Evolutionary conservation across 2,888 invertebrate genomes (phyloP).

Genomic region (Lepidocyrtoides sp.): DNA sequence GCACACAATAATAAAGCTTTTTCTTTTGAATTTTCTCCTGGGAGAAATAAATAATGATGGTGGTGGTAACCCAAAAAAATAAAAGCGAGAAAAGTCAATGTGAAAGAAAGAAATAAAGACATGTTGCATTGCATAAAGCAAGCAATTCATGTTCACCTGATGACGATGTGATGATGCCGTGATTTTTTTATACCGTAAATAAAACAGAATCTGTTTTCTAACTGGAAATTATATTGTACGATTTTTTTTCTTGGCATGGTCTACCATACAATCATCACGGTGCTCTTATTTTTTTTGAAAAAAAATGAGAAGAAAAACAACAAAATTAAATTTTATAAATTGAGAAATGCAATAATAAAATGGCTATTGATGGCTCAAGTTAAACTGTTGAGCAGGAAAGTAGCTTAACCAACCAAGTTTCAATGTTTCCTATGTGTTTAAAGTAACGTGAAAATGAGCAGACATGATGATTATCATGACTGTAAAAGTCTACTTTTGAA

Average conservation of each 20-base stretch:
- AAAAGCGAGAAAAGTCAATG: neutral
- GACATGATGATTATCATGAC: neutral
- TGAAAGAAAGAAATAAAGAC: neutral
- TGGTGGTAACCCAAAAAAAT: no score
- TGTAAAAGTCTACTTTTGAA: no score
- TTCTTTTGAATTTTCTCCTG: neutral
- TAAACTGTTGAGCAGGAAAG: no score
- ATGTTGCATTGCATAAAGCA: neutral
- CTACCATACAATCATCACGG: constrained; percentile 16
- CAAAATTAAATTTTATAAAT: neutral
- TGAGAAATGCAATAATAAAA: neutral
- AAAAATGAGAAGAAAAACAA: neutral
- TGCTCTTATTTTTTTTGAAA: neutral
- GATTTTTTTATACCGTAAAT: constrained; percentile 44
- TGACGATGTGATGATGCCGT: neutral
- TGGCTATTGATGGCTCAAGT: no score
- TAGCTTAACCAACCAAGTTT: no score
- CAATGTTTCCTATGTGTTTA: constrained; percentile 57
- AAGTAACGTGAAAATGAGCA: constrained; percentile 11
- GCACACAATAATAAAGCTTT: neutral
- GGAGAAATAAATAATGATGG: neutral
- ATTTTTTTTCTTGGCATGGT: constrained; percentile 14
- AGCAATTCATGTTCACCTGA: constrained; percentile 4
- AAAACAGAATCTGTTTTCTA: neutral
- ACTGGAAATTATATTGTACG: neutral